Evolutionary conservation across 2,797 vertebrate species (phyloP).

Genomic region (Synanceia verrucosa): DNA sequence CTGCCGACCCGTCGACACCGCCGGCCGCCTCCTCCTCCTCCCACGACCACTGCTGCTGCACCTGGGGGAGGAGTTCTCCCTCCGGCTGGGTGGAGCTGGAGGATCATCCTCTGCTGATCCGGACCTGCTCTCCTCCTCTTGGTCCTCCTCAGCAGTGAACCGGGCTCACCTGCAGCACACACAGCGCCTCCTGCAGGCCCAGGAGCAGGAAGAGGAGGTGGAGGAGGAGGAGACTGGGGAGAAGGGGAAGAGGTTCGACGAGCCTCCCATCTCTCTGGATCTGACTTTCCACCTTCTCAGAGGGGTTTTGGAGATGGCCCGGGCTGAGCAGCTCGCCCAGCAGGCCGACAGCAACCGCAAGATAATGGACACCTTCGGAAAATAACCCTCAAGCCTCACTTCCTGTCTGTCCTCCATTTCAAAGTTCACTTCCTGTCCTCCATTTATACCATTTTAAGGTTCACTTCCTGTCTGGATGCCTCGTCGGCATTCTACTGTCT

Average conservation of each 20-base stretch:
- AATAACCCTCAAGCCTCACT: constrained; percentile 27
- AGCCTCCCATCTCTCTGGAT: constrained; percentile 89
- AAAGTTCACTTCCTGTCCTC: too few relatives aligned
- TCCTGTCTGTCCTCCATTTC: too few relatives aligned
- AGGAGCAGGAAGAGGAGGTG: background rate
- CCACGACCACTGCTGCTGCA: constrained; percentile 36
- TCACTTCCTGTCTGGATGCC: too few relatives aligned
- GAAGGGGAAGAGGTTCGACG: constrained; percentile 33
- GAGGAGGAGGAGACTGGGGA: background rate
- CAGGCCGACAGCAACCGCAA: constrained; percentile 90
- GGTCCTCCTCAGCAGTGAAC: constrained; percentile 8
- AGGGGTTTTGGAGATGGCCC: constrained; percentile 90
- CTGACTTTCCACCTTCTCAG: constrained; percentile 93
- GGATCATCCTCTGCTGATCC: background rate
- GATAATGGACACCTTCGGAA: constrained; percentile 91
- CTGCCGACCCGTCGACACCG: background rate
- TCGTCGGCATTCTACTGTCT: too few relatives aligned
- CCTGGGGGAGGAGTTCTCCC: constrained; percentile 46
- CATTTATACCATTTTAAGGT: too few relatives aligned
- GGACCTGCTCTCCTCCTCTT: constrained; percentile 49
- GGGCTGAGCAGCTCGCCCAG: constrained; percentile 87
- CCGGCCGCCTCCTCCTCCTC: background rate
- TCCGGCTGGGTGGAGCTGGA: constrained; percentile 16
- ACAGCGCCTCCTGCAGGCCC: constrained; percentile 26
- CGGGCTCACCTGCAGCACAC: constrained; percentile 26